phyloP scores from a whole-genome alignment of 2,888 invertebrate genomes.

The Acleris emargana region DNA sequence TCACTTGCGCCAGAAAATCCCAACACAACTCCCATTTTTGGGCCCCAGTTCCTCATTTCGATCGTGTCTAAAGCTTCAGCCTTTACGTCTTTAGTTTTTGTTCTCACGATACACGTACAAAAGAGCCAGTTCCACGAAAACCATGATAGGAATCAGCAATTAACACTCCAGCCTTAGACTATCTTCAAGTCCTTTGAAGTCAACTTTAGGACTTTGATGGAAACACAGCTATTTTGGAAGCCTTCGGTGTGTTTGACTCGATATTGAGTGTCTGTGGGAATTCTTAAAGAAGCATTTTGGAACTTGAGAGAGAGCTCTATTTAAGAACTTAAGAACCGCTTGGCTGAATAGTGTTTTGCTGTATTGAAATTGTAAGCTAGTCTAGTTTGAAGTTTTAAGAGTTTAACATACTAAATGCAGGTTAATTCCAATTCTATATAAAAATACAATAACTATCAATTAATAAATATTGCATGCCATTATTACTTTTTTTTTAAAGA shows the following conservation, averaged over 20 bases:
- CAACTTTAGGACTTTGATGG: conserved; percentile 27
- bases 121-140: conserved; percentile 54
- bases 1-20: neutral
- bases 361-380: neutral
- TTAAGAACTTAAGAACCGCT: neutral
- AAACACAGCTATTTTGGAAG: conserved; percentile 23
- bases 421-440: too few relatives aligned
- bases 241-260: conserved; percentile 25
- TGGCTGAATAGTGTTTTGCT: neutral
- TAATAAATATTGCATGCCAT: too few relatives aligned
- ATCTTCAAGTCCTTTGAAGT: conserved; percentile 38
- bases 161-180: conserved; percentile 55
- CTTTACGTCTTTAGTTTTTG: conserved; percentile 38
- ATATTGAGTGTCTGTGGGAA: conserved; percentile 22
- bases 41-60: conserved; percentile 22
- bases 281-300: conserved; percentile 11
- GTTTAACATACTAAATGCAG: too few relatives aligned
- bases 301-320: neutral
- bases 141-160: conserved; percentile 65
- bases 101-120: conserved; percentile 46
- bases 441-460: too few relatives aligned
- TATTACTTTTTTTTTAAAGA: too few relatives aligned
- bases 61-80: conserved; percentile 19
- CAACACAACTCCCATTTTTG: conserved; percentile 18
- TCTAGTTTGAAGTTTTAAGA: too few relatives aligned